Base-by-base conservation (phyloP, 1,140 invertebrate species). In the Cotesia typhae region DNA sequence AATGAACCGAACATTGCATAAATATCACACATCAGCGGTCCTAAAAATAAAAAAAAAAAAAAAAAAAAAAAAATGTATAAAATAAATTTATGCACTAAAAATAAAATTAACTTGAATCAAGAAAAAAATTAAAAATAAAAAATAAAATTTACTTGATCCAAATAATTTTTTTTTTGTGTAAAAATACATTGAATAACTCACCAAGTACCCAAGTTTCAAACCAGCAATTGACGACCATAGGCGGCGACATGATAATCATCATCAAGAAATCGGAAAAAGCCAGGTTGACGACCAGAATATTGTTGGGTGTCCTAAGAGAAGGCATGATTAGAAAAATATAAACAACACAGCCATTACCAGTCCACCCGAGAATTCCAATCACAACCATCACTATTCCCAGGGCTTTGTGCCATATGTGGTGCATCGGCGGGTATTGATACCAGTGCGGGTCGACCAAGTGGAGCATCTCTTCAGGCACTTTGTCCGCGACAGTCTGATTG, bases 181-280 rank as follows among this genome's bases (percentile, higher is more conserved):
- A 28, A 28, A 28, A 28, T 28, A 28, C 3, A 28, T 28, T 28
- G 28, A 41, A 41, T 55, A 38, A 80, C 79, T 84, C 80, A 92
- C 90, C 94, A 67, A 94, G 89, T 61, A 94, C 90, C 95, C 94
- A 96, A 6, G 94, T 95, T 87, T 95, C 94, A 77, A 92, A 90
- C 80, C 94, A 95, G 83, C 94, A 94, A 85, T 94, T 96, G 73
- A 95, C 90, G 41, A 94, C 91, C 93, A 96, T 95, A 71, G 94
- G 89, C 35, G 94, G 94, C 74, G 92, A 90, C 92, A 95, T 94
- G 69, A 85, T 85, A 70, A 92, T 87, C 94, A 96, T 96, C 92
- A 97, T 96, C 51, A 92, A 84, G 79, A 96, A 95, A 81, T 97
- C 95, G 7, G 93, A 95, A 81, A 96, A 92, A 5, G 95, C 94